Conservation (phyloP, 1,140 invertebrate genomes). For the Lepidurus couesii region DNA sequence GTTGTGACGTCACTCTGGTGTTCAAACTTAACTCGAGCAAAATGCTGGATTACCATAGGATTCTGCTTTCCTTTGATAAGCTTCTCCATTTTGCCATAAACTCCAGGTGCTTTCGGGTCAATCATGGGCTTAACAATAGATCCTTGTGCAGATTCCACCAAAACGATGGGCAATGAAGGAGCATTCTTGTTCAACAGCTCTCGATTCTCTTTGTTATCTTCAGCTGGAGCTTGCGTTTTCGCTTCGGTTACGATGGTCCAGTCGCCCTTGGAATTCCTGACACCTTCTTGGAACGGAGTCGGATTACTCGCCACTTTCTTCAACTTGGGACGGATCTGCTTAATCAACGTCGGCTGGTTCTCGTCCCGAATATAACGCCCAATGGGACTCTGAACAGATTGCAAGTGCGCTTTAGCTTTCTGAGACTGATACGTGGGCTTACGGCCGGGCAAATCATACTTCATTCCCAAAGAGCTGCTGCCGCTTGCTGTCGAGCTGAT, state of each 20-base stretch:
- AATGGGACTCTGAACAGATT: background rate
- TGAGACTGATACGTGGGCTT: background rate
- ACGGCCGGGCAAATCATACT: background rate
- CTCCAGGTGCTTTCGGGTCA: background rate
- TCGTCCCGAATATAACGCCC: background rate
- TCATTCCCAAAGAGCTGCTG: background rate
- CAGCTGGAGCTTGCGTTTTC: background rate
- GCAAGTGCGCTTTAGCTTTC: background rate
- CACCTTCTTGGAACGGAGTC: background rate
- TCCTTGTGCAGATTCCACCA: background rate
- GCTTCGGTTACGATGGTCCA: background rate
- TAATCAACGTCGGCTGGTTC: conserved; percentile 5
- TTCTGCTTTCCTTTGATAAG: conserved; percentile 10
- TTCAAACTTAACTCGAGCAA: background rate
- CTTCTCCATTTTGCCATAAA: conserved; percentile 2
- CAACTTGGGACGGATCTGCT: background rate
- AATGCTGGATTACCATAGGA: background rate
- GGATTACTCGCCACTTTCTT: background rate
- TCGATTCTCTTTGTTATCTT: background rate
- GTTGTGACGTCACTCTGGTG: background rate
- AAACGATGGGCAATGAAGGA: background rate
- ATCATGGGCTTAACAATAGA: background rate
- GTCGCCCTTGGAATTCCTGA: background rate
- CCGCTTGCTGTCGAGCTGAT: background rate
- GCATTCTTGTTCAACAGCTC: background rate